Evolutionary conservation across 2,888 invertebrate species (phyloP), one percentile per base, ranked within the genome.

Genomic region (Abrostola tripartita): DNA sequence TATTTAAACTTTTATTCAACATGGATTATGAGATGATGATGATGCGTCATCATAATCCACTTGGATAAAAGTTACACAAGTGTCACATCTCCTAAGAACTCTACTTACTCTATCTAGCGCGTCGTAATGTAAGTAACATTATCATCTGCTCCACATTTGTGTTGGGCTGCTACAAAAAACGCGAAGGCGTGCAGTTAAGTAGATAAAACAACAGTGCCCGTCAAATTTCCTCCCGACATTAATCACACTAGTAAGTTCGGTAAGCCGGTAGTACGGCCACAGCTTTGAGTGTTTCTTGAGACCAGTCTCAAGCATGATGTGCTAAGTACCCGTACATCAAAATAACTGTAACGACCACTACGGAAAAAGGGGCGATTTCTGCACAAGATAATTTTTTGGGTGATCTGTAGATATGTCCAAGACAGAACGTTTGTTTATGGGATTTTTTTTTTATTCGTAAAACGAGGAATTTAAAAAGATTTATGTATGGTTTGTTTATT

Each of bases 211-310:
- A 93, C 93, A 92, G 91, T 93, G 90, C 90, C 92, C 92, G 90
- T 93, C 94, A 91, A 94, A 94, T 94, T 94, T 94, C 89, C 92
- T 92, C 87, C 87, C 87, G 90, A 90, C 94, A 94, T 94, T 94
- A 94, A 94, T 94, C 94, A 93, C 83, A 89, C 91, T 89, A 88
- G 92, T 90, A 90, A 88, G 89, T 90, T 92, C 91, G 88, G 91
- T 92, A 91, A 90, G 88, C 81, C 76, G 71, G 64, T 89, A 67
- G 73, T 76, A 86, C 88, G 83, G 65, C 91, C 82, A 91, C 73
- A 52, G 37, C 9, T 70, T 81, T 7, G 37, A 9, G 35, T 60
- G 66, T 68, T 57, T 65, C n/a, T 50, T 52, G 68, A 76, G 58
- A 37, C 6, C 4, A 0, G n/a, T 7, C 5, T 53, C 5, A 44